Evolutionary conservation across 2,113 vertebrate species (phyloP).

Genomic region (crab-eating macaque (Macaca fascicularis)): DNA sequence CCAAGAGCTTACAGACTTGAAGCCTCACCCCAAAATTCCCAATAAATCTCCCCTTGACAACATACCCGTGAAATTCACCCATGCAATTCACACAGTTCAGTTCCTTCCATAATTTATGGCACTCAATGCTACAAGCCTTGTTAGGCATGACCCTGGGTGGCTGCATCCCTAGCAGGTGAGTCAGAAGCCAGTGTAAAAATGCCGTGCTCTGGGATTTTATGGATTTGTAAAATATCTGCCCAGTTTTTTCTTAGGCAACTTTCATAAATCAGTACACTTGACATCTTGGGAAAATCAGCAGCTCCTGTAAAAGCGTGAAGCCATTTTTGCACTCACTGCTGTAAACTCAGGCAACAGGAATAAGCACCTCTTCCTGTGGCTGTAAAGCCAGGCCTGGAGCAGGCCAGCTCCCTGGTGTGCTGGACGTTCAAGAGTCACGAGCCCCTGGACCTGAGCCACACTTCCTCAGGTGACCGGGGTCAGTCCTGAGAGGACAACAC

Average conservation of each 20-base stretch:
- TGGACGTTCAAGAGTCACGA: background rate
- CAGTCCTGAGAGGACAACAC: no score
- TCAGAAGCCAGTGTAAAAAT: background rate
- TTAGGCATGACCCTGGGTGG: background rate
- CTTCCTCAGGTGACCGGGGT: background rate
- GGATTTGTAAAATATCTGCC: background rate
- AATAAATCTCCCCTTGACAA: background rate
- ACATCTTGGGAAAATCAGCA: background rate
- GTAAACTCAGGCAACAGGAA: background rate
- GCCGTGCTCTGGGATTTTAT: background rate
- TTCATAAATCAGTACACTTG: background rate
- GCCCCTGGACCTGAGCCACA: background rate
- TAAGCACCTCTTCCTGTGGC: background rate
- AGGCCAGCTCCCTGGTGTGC: fast-evolving
- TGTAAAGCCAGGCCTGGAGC: background rate
- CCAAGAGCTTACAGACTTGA: background rate
- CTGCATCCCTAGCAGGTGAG: background rate
- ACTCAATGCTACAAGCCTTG: background rate
- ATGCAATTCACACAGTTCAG: background rate
- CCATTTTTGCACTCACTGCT: background rate
- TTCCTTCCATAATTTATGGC: background rate
- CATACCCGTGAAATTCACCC: background rate
- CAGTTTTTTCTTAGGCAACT: background rate
- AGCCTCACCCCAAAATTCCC: background rate
- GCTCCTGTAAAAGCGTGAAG: background rate